These are phyloP conservation scores for Clitarchus hookeri DNA, from an alignment of 2,888 invertebrate genomes.

Conservation along the genomic window DNA sequence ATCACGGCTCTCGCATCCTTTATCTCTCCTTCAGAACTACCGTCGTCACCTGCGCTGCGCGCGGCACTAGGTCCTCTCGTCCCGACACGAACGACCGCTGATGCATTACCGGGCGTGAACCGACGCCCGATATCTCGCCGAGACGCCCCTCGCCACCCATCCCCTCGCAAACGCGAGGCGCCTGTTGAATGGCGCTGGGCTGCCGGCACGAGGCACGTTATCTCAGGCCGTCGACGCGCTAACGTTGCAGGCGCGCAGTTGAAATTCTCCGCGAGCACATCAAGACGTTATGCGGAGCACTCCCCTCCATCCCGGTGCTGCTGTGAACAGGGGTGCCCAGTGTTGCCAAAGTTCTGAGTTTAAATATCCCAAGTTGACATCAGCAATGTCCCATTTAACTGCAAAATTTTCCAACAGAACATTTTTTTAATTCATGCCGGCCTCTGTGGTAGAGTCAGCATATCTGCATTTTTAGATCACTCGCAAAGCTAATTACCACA, in stretches of 20 bases:
- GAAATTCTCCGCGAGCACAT: background rate
- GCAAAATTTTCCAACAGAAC: too few relatives aligned
- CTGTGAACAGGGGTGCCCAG: too few relatives aligned
- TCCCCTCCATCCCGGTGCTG: background rate
- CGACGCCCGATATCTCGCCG: background rate
- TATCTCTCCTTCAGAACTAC: background rate
- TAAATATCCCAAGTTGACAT: too few relatives aligned
- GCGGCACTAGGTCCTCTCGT: background rate
- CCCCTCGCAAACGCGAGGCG: background rate
- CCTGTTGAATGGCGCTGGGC: background rate
- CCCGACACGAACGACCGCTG: background rate
- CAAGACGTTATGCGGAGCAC: background rate
- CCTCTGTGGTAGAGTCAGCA: too few relatives aligned
- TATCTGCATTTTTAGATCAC: too few relatives aligned
- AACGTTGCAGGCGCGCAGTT: background rate
- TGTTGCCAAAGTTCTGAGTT: too few relatives aligned
- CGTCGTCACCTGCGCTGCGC: background rate
- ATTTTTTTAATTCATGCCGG: too few relatives aligned
- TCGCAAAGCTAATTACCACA: too few relatives aligned
- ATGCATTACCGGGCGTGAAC: background rate
- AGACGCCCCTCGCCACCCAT: background rate
- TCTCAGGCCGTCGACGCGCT: background rate
- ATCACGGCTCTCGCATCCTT: too few relatives aligned
- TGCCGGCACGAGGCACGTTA: background rate
- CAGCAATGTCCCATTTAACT: too few relatives aligned